Base-by-base conservation (phyloP, 2,797 vertebrate genomes). In the Sebastes flavidus region DNA sequence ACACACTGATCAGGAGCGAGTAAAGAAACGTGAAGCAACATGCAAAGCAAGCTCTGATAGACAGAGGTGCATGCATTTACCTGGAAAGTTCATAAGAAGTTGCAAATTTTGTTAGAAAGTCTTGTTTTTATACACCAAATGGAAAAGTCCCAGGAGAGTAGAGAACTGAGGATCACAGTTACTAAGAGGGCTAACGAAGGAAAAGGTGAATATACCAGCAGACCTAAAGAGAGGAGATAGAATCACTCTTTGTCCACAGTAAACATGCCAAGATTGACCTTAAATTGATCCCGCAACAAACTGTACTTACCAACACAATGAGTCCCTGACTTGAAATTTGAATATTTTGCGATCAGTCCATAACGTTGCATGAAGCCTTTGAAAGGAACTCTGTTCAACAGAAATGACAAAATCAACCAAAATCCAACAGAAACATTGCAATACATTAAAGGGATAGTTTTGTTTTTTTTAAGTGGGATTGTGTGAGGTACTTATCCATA, bases 331-430 rank as follows among this genome's bases (percentile, higher is more conserved):
- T 24, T 70, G 18, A 52, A 63, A 52, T 5, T 18, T 65, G 73
- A 85, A 72, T 93, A 80, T 90, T 80, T 93, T 59, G 87, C 83
- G 73, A 99, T 95, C n/a, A 97, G 58, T 56, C 91, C 60, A 0
- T 99, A 99, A 52, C 97, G 97, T 36, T 97, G 95, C 12, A 96
- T n/a, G 81, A 99, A 98, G 79, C 93, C 94, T 87, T 72, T 81
- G 77, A 97, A 97, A 52, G 97, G 94, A 91, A 99, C 95, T 90
- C 99, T 99, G 90, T 9, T 56, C 13, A 83, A 81, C 81, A 71
- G 55, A 84, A 68, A 83, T 4, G 3, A 80, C 1, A 67, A n/a
- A n/a, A 8, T 77, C 8, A 76, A 46, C n/a, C 10, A 55, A 69
- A 38, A 80, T 36, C 27, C 12, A 68, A 71, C 4, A 70, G 3